A percentile compares a stretch with the other conserved stretches of the same genome.
Conservation (phyloP, 2,797 vertebrate genomes). For the Anguilla obscura region DNA sequence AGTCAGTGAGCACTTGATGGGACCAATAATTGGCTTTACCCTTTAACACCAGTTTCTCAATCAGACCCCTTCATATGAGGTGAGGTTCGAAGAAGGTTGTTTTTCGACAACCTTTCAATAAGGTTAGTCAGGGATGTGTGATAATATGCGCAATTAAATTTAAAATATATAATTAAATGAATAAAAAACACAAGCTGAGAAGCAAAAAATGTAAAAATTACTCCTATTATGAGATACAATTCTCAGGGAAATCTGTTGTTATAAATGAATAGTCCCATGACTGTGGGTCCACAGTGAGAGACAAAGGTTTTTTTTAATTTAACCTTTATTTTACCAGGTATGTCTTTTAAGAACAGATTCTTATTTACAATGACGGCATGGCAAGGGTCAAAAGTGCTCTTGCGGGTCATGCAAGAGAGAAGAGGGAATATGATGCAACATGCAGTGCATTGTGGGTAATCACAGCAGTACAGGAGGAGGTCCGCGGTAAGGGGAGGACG, state of each 20-base stretch:
- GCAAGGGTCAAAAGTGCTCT: no score
- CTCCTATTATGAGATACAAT: background rate
- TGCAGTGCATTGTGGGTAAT: background rate
- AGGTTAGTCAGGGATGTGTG: background rate
- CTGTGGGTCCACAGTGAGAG: background rate
- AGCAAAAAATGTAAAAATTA: background rate
- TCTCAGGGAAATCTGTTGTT: background rate
- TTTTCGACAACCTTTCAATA: background rate
- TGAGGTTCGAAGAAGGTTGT: background rate
- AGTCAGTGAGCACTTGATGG: background rate
- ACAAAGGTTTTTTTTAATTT: background rate
- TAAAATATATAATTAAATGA: background rate
- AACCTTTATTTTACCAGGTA: no score
- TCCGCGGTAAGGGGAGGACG: no score
- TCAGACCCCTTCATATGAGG: background rate
- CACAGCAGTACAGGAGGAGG: background rate
- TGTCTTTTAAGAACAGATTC: no score
- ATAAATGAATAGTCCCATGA: background rate
- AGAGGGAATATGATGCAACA: background rate
- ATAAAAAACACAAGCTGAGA: background rate
- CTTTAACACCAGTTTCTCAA: background rate
- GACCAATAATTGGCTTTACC: background rate
- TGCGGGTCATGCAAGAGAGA: background rate
- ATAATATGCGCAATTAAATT: background rate
- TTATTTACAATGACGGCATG: no score